A percentile compares a stretch with the other conserved stretches of the same genome.
Evolutionary conservation across 2,888 invertebrate species (phyloP).

Genomic region (Eupithecia dodoneata): DNA sequence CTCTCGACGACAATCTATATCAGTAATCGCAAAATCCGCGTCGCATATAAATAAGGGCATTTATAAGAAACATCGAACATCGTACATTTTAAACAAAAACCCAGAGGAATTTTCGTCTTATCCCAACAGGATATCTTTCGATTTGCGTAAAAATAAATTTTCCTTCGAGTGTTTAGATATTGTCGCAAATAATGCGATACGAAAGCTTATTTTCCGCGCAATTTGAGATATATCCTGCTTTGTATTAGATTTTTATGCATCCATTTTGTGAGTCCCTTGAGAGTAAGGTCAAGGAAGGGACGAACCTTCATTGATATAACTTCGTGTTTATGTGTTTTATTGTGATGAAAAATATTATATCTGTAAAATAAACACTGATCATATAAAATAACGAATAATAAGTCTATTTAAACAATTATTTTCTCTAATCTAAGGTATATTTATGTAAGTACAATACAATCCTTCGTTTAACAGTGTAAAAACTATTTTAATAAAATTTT

Average conservation of each 20-base stretch:
- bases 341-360: conserved; percentile 19
- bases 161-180: conserved; percentile 25
- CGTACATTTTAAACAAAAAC: conserved; percentile 8
- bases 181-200: conserved; percentile 21
- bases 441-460: not conserved
- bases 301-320: conserved; percentile 11
- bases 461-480: conserved; percentile 14
- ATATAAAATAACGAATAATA: not conserved
- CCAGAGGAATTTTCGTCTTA: conserved; percentile 16
- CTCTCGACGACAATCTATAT: not conserved
- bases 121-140: conserved; percentile 24
- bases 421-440: not conserved
- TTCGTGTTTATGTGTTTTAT: conserved; percentile 20
- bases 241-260: conserved; percentile 39
- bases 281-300: conserved; percentile 38
- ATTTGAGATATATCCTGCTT: conserved; percentile 35
- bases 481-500: conserved; percentile 46
- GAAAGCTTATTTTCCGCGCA: conserved; percentile 37
- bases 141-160: conserved; percentile 33
- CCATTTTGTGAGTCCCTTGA: conserved; percentile 26
- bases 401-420: not conserved
- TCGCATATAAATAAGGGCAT: conserved; percentile 11
- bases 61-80: conserved; percentile 10
- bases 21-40: conserved; percentile 10
- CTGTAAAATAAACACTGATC: not conserved